Evolutionary conservation across 2,113 vertebrate genomes (phyloP).

Genomic region (Onychorhynchus coronatus): DNA sequence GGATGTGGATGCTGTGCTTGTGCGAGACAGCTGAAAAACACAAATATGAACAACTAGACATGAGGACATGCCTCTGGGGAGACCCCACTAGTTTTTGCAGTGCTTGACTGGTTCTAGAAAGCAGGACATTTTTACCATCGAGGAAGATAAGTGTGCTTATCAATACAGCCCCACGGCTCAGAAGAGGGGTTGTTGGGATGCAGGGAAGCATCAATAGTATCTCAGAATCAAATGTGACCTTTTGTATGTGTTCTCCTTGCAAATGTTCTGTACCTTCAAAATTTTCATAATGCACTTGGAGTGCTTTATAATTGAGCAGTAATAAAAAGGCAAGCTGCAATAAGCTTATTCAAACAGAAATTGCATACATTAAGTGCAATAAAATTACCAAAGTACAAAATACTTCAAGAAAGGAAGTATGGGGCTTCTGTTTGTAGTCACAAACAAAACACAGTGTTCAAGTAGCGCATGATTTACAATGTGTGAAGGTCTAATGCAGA

Average conservation of each 20-base stretch:
- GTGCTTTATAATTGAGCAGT: slow-evolving; percentile 10
- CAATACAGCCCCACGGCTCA: background rate
- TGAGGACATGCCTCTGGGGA: slow-evolving; percentile 35
- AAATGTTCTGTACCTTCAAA: slow-evolving; percentile 21
- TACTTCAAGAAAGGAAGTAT: background rate
- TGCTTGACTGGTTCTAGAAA: slow-evolving; percentile 53
- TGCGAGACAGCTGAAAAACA: slow-evolving; percentile 48
- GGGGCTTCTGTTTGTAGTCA: background rate
- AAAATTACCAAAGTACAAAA: background rate
- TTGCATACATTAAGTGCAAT: background rate
- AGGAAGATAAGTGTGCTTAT: slow-evolving; percentile 62
- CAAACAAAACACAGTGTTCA: background rate
- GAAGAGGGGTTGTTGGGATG: slow-evolving; percentile 24
- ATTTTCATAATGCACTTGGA: slow-evolving; percentile 3
- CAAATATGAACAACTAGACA: slow-evolving; percentile 15
- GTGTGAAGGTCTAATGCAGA: background rate
- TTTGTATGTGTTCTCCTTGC: slow-evolving; percentile 19
- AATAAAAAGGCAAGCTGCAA: background rate
- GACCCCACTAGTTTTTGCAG: background rate
- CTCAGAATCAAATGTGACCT: slow-evolving; percentile 46
- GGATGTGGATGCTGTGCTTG: slow-evolving; percentile 1
- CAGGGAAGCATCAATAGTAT: slow-evolving; percentile 44
- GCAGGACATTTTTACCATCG: background rate
- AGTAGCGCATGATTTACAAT: background rate
- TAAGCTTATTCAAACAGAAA: background rate